These are phyloP conservation scores for Schizaphis graminum DNA, from an alignment of 2,888 invertebrate species.

Conservation along the genomic window DNA sequence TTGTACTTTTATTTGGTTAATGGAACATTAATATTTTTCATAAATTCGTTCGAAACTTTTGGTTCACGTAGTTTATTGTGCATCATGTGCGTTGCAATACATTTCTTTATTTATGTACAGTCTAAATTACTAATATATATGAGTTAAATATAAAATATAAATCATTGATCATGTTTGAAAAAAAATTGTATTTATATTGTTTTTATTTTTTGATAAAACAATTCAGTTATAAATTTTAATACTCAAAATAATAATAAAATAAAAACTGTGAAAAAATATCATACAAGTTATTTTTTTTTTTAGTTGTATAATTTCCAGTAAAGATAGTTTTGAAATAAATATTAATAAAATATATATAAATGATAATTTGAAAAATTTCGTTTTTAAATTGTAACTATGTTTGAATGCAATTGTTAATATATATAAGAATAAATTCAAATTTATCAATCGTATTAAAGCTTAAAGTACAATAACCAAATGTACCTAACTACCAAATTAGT, in stretches of 20 bases:
- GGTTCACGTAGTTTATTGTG: neutral
- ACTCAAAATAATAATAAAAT: neutral
- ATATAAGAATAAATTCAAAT: neutral
- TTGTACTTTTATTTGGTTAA: neutral
- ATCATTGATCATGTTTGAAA: neutral
- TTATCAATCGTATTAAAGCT: neutral
- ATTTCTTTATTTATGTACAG: neutral
- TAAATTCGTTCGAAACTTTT: neutral
- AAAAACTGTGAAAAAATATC: no score
- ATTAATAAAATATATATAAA: neutral
- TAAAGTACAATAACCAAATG: neutral
- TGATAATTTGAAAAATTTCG: neutral
- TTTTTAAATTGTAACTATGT: neutral
- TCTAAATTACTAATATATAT: neutral
- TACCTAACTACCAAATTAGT: neutral
- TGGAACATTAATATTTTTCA: slow-evolving; percentile 18
- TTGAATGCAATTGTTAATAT: neutral
- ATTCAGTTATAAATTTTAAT: neutral
- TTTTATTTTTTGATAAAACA: neutral
- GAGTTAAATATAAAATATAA: neutral
- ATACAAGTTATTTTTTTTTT: neutral
- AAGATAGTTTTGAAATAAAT: neutral
- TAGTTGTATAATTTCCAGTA: neutral
- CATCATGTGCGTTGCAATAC: neutral
- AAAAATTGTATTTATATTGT: neutral